Conservation (phyloP, 2,797 vertebrate genomes). For the Remorina albescens region DNA sequence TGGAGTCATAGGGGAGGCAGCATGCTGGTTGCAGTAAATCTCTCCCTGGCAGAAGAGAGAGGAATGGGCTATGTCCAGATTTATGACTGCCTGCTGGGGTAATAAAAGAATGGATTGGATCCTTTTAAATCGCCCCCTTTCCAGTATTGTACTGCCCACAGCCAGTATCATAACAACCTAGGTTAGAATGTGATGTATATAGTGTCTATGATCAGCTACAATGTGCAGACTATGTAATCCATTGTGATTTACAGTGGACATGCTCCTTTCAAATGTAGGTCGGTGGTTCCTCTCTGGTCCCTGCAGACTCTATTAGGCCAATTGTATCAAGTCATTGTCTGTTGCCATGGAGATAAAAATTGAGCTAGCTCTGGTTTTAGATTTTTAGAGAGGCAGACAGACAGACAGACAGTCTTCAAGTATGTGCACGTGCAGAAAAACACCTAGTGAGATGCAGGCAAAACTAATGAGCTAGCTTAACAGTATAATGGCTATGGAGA, state of each 20-base stretch:
- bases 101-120: constrained; percentile 68
- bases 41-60: constrained; percentile 33
- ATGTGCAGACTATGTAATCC: constrained; percentile 30
- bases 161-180: constrained; percentile 30
- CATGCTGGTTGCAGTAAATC: constrained; percentile 58
- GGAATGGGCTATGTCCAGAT: constrained; percentile 49
- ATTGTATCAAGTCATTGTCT: constrained; percentile 63
- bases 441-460: constrained; percentile 32
- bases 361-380: constrained; percentile 28
- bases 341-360: constrained; percentile 63
- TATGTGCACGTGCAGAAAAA: constrained; percentile 62
- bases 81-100: constrained; percentile 59
- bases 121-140: constrained; percentile 37
- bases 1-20: constrained; percentile 7
- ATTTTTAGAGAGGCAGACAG: constrained; percentile 23
- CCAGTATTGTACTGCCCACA: constrained; percentile 21
- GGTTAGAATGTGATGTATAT: constrained; percentile 36
- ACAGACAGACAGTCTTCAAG: constrained; percentile 30
- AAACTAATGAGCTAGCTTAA: constrained; percentile 42
- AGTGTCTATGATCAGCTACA: constrained; percentile 39
- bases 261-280: constrained; percentile 62
- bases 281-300: constrained; percentile 56
- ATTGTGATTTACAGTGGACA: constrained; percentile 27
- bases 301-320: constrained; percentile 53
- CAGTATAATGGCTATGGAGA: constrained; percentile 57